Conservation (phyloP, 2,797 vertebrate genomes). For the Enteromius radiatus region DNA sequence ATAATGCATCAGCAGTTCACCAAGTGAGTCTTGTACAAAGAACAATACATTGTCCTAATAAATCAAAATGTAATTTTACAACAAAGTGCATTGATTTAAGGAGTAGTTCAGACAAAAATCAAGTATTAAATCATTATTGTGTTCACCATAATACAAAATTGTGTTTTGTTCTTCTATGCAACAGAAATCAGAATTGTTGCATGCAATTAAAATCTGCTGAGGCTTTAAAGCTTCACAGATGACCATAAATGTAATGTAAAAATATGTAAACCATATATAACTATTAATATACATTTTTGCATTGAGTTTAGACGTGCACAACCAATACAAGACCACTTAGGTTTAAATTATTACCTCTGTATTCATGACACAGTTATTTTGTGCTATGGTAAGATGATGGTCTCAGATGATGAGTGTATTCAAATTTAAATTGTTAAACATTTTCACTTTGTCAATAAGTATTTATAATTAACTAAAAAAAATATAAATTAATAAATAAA, state of each 20-base stretch:
- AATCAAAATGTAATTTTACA: neutral
- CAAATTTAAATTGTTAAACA: too few relatives aligned
- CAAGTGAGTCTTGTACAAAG: neutral
- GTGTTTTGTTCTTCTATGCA: neutral
- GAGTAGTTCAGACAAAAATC: neutral
- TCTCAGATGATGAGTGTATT: neutral
- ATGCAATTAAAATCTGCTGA: neutral
- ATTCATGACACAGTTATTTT: neutral
- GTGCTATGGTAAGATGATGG: too few relatives aligned
- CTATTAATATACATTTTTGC: neutral
- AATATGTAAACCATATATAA: neutral
- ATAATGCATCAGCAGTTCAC: constrained; percentile 5
- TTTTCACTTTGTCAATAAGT: neutral
- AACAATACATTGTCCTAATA: neutral
- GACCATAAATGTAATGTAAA: neutral
- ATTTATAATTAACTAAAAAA: neutral
- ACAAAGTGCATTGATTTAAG: neutral
- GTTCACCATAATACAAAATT: neutral
- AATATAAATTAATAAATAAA: neutral
- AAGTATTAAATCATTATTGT: neutral
- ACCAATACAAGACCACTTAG: neutral
- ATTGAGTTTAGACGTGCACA: neutral
- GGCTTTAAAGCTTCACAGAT: neutral
- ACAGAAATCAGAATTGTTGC: neutral
- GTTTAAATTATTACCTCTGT: neutral